Evolutionary conservation across 2,888 invertebrate species (phyloP).

Genomic region (Brachypterus glaber): DNA sequence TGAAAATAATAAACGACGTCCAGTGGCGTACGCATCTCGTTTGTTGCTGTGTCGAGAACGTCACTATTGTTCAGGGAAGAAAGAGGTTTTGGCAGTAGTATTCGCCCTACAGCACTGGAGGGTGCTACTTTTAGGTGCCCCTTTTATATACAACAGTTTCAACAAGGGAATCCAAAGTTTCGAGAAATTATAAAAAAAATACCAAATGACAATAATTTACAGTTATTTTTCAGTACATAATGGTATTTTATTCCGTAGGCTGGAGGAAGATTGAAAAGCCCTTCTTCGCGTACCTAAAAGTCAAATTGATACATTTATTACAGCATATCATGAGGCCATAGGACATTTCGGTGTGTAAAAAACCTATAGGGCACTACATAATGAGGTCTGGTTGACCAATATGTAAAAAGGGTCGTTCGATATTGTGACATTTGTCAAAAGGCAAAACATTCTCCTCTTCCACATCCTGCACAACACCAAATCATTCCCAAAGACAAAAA

Average conservation of each 20-base stretch:
- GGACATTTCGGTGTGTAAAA: slow-evolving; percentile 8
- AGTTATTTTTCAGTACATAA: too few relatives aligned
- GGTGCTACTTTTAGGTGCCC: neutral
- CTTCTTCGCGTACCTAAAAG: neutral
- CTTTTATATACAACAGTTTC: too few relatives aligned
- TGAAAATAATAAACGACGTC: slow-evolving; percentile 3
- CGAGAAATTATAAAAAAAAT: too few relatives aligned
- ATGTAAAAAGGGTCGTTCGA: slow-evolving; percentile 10
- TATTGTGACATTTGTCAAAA: slow-evolving; percentile 9
- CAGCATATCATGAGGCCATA: slow-evolving; percentile 1
- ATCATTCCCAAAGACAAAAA: slow-evolving; percentile 6
- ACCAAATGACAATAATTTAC: too few relatives aligned
- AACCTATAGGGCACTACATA: neutral
- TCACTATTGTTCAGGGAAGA: slow-evolving; percentile 1
- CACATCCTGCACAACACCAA: slow-evolving; percentile 6
- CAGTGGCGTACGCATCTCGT: slow-evolving; percentile 8
- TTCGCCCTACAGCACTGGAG: slow-evolving; percentile 3
- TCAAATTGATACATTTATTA: neutral
- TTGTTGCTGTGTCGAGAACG: too few relatives aligned
- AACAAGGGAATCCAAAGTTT: too few relatives aligned
- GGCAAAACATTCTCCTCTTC: slow-evolving; percentile 8
- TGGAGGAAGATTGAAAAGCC: neutral
- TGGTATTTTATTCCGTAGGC: neutral
- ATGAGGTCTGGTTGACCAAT: slow-evolving; percentile 7
- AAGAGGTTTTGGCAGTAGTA: slow-evolving; percentile 2